Percentiles rank a stretch among this genome's conserved stretches.
Conservation (phyloP, 2,888 invertebrate genomes). For the Cremastobaeus sp. region DNA sequence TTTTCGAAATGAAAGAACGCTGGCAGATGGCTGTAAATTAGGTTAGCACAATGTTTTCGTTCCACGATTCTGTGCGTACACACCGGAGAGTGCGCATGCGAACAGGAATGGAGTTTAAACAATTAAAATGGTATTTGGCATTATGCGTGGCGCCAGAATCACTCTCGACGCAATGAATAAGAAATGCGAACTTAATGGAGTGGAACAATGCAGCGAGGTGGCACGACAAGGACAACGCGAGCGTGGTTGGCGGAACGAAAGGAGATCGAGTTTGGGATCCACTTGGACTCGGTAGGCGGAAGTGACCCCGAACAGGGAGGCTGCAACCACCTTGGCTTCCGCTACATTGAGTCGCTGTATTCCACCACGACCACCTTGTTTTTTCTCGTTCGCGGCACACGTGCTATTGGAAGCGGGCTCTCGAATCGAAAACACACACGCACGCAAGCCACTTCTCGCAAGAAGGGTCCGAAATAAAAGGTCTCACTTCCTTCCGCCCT, state of each 20-base stretch:
- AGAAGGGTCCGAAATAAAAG: slow-evolving; percentile 65
- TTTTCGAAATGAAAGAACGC: too few relatives aligned
- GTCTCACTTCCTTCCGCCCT: slow-evolving; percentile 64
- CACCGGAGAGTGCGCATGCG: too few relatives aligned
- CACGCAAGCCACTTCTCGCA: slow-evolving; percentile 58
- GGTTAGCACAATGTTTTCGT: too few relatives aligned
- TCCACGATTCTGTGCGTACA: too few relatives aligned
- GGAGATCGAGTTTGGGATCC: slow-evolving; percentile 11
- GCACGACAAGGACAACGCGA: slow-evolving; percentile 8
- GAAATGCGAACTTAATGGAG: slow-evolving; percentile 42
- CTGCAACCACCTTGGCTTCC: slow-evolving; percentile 78
- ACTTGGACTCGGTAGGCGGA: slow-evolving; percentile 70
- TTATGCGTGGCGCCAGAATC: slow-evolving; percentile 45
- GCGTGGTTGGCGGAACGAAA: background rate
- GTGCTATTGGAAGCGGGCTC: slow-evolving; percentile 48
- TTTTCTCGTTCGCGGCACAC: slow-evolving; percentile 65
- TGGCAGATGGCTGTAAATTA: too few relatives aligned
- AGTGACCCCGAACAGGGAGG: slow-evolving; percentile 74
- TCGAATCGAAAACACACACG: slow-evolving; percentile 32
- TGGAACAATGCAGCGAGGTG: slow-evolving; percentile 49
- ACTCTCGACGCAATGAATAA: slow-evolving; percentile 37
- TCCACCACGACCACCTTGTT: slow-evolving; percentile 70
- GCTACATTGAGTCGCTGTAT: slow-evolving; percentile 73
- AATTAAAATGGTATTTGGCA: slow-evolving; percentile 5
- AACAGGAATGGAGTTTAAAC: too few relatives aligned